These are phyloP conservation scores for Neopelma chrysocephalum DNA, from an alignment of 2,797 vertebrate species.

Conservation along the genomic window DNA sequence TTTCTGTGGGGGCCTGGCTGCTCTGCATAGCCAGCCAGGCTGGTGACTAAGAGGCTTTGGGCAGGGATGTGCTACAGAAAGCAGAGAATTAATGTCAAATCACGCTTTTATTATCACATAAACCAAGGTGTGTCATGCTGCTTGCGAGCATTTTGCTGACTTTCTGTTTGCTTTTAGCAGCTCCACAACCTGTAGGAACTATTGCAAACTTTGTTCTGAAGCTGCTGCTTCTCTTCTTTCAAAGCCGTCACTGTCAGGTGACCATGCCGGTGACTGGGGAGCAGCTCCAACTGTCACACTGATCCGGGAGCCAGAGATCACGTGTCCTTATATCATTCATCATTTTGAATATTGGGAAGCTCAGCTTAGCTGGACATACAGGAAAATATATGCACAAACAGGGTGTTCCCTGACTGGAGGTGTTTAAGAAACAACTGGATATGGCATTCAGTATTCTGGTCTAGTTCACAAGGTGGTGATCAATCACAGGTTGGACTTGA, in stretches of 20 bases:
- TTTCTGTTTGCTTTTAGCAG: background rate
- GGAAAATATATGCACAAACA: background rate
- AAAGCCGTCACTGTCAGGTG: rapidly evolving
- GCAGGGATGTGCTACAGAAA: background rate
- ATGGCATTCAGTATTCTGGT: background rate
- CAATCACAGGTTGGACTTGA: too few species aligned
- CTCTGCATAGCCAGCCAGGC: background rate
- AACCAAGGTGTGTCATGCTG: background rate
- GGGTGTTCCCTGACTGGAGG: background rate
- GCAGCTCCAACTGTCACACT: rapidly evolving
- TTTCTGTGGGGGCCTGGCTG: conserved; percentile 34
- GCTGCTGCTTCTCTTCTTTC: background rate
- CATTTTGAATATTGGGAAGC: background rate
- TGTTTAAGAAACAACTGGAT: background rate
- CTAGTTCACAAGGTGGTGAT: background rate
- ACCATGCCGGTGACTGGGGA: rapidly evolving
- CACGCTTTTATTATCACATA: background rate
- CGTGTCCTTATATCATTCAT: background rate
- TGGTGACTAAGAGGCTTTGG: conserved; percentile 4
- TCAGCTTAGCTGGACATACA: background rate
- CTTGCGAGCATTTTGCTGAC: background rate
- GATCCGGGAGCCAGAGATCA: background rate
- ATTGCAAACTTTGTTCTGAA: conserved; percentile 1
- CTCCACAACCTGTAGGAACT: background rate
- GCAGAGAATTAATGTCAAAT: background rate